Evolutionary conservation across 2,797 vertebrate species (phyloP).

Genomic region (Streptopelia turtur): DNA sequence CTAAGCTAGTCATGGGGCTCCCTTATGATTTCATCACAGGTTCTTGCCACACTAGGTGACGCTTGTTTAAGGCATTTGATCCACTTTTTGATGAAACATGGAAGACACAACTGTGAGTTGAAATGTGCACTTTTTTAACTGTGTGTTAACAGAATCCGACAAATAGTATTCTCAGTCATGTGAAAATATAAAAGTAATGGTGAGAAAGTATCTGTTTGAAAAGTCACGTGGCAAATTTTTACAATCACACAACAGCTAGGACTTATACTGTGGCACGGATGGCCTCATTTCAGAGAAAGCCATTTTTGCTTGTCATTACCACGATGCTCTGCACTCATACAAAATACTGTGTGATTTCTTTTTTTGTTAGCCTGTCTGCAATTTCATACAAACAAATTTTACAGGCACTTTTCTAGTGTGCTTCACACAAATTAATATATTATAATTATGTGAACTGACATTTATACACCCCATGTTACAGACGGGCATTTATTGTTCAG

Average conservation of each 20-base stretch:
- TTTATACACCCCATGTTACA: not conserved
- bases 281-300: not conserved
- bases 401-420: not conserved
- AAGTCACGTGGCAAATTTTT: not conserved
- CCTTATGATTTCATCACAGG: not conserved
- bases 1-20: not conserved
- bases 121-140: not conserved
- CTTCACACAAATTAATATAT: not conserved
- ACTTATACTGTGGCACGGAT: not conserved
- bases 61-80: not conserved
- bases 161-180: not conserved
- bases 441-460: not conserved
- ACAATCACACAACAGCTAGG: not conserved
- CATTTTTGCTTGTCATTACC: not conserved
- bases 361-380: not conserved
- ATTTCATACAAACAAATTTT: not conserved
- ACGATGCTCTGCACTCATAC: accelerated
- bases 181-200: not conserved
- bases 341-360: accelerated
- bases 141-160: not conserved
- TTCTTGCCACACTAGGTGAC: not conserved
- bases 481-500: not conserved
- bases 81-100: not conserved
- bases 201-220: not conserved
- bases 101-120: not conserved